Conservation (phyloP, 2,113 vertebrate species). For the Orthonyx spaldingii region DNA sequence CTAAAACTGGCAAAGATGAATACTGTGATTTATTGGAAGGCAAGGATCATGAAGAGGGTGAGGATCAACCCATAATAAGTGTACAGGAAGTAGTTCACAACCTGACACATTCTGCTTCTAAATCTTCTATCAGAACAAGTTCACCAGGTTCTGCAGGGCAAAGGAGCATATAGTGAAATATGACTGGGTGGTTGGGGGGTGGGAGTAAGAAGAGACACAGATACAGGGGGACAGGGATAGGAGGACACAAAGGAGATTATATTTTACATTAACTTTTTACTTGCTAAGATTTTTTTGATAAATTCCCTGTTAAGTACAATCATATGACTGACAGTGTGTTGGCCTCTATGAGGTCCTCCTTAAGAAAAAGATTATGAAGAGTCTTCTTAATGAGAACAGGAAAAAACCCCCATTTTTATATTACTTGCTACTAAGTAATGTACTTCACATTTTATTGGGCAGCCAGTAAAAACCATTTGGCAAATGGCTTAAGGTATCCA, state of each 20-base stretch:
- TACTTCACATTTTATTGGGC: neutral
- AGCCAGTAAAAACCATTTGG: neutral
- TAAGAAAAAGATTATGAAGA: neutral
- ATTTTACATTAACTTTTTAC: neutral
- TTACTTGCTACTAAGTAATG: neutral
- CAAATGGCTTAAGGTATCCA: neutral
- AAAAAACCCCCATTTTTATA: neutral
- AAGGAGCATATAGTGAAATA: neutral
- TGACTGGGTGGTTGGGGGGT: rapidly evolving
- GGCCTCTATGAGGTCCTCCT: neutral
- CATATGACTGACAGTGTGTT: neutral
- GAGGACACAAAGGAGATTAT: neutral
- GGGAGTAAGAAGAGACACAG: neutral
- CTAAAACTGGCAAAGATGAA: neutral
- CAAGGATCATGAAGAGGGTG: neutral
- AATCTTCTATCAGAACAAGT: neutral
- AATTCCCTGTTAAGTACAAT: neutral
- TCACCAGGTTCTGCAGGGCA: neutral
- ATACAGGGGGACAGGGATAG: rapidly evolving
- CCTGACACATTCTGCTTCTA: neutral
- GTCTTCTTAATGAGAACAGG: neutral
- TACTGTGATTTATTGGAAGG: neutral
- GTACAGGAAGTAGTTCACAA: neutral
- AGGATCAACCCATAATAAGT: neutral
- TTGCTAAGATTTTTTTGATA: neutral